Percentiles rank a stretch among this genome's conserved stretches.
Evolutionary conservation across 1,140 invertebrate species (phyloP).

Genomic region (Drosophila lowei): DNA sequence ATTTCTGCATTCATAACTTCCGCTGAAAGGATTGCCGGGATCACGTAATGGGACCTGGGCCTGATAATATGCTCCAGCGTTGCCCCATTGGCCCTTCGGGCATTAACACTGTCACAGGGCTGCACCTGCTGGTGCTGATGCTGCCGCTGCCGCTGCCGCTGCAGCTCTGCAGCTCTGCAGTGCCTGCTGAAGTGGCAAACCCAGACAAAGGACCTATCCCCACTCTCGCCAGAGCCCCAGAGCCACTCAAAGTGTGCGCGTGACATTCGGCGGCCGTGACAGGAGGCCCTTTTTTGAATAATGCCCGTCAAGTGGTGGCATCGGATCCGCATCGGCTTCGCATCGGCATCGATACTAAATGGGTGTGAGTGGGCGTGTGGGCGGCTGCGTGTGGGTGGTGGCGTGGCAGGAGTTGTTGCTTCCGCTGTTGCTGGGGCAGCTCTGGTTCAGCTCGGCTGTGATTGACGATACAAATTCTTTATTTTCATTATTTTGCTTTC

Average conservation of each 20-base stretch:
- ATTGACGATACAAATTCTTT: slow-evolving; percentile 70
- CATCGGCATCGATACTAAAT: not conserved
- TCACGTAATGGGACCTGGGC: slow-evolving; percentile 38
- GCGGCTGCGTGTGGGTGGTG: not conserved
- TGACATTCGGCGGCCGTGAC: slow-evolving; percentile 74
- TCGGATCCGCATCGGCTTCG: slow-evolving; percentile 35
- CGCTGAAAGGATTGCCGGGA: slow-evolving; percentile 16
- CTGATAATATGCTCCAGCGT: slow-evolving; percentile 43
- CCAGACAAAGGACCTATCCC: slow-evolving; percentile 16
- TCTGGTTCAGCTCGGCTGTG: slow-evolving; percentile 31
- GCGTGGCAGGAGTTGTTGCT: slow-evolving; percentile 10
- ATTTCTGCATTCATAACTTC: slow-evolving; percentile 41
- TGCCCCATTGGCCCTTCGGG: slow-evolving; percentile 29
- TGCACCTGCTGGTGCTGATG: too few species aligned
- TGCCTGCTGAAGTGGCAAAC: not conserved
- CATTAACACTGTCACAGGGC: slow-evolving; percentile 33
- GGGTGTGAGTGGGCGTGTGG: not conserved
- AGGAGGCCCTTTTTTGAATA: slow-evolving; percentile 66
- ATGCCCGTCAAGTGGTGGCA: slow-evolving; percentile 71
- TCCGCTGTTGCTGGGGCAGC: slow-evolving; percentile 3
- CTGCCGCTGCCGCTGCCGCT: slow-evolving; percentile 3
- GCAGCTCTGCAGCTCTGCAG: slow-evolving; percentile 28
- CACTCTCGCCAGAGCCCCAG: slow-evolving; percentile 28
- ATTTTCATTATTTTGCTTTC: slow-evolving; percentile 37
- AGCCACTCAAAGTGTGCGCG: slow-evolving; percentile 68